Evolutionary conservation across 1,140 invertebrate genomes (phyloP), one percentile per base, ranked within the genome.

Genomic region (Sipha flava): DNA sequence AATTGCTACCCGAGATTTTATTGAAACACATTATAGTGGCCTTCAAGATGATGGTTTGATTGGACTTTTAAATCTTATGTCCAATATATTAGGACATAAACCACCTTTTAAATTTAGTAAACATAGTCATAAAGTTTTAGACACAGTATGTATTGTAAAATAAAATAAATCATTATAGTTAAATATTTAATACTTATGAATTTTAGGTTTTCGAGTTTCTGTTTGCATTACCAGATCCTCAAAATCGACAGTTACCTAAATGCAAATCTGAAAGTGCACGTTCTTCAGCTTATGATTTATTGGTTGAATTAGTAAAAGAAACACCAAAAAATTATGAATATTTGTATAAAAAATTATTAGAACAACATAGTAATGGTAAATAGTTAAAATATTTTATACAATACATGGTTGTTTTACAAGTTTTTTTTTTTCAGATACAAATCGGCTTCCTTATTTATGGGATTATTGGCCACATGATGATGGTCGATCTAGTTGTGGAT

Each of bases 381-480:
- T 81, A 49, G 81, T 18, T 57, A 26, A 37, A 68, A 0, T 18
- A 14, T 29, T 79, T 81, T 59, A 29, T 79, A 54, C 52, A 18
- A 81, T 70, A 23, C 26, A n/a, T 29, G 1, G 29, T 59, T n/a
- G 9, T 57, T 40, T 43, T 40, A 43, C 10, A 21, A 54, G 16
- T 23, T 26, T 66, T 66, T 79, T 37, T 80, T 70, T 85, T 82
- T 29, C 84, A 91, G 92, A 93, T 54, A 90, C 91, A 0, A 91
- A 94, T 84, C 91, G 91, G 3, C 73, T 26, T 43, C 90, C 94
- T 0, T 95, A 97, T 87, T 94, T 94, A 0, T 97, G 95, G 95
- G 96, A 98, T 85, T 96, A 97, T 85, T 97, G 96, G 96, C 96
- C 96, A 1, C 93, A 95, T 81, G 96, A 98, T 83, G 95, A 97